Base-by-base conservation (phyloP, 2,888 invertebrate species). In the Aromia moschata region DNA sequence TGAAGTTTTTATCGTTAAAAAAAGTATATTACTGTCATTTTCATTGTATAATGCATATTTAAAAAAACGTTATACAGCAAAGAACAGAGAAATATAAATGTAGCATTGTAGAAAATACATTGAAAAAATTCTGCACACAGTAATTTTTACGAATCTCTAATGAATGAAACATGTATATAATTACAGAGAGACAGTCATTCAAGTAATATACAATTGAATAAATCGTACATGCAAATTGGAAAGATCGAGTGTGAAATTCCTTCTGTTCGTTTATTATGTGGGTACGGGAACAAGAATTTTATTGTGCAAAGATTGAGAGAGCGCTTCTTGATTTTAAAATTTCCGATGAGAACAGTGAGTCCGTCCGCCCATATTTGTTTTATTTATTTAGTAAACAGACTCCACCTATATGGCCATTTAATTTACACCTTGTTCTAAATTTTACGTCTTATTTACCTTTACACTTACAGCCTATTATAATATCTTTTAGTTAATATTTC, bases 391-490 rank as follows among this genome's bases (percentile, higher is more conserved):
- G 68, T 70, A 70, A 70, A 72, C 53, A 67, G 58, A 58, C 62
- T 65, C 65, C 66, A 58, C 69, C 66, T 68, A 69, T 68, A 65
- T 68, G 62, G 61, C 61, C 65, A 63, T 61, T 69, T 71, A 65
- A 70, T 72, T 73, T 74, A 68, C 74, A 74, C 73, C 74, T 74
- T 66, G 71, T 74, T 71, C 68, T 67, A 70, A 69, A 70, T 71
- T 67, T 69, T 62, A 69, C 70, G 70, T 68, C 67, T 67, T 71
- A 70, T 72, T 70, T 60, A 25, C 37, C 40, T 53, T 38, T 46
- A 38, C 56, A 56, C 60, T 60, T 53, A 59, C 38, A 30, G 12
- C 38, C 31, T 57, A 60, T 57, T 60, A 49, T 53, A 43, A 64
- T 57, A 58, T 54, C 49, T 33, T 55, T 60, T 49, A 61, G 58